Conservation (phyloP, 2,888 invertebrate genomes). For the Calliphora vomitoria region DNA sequence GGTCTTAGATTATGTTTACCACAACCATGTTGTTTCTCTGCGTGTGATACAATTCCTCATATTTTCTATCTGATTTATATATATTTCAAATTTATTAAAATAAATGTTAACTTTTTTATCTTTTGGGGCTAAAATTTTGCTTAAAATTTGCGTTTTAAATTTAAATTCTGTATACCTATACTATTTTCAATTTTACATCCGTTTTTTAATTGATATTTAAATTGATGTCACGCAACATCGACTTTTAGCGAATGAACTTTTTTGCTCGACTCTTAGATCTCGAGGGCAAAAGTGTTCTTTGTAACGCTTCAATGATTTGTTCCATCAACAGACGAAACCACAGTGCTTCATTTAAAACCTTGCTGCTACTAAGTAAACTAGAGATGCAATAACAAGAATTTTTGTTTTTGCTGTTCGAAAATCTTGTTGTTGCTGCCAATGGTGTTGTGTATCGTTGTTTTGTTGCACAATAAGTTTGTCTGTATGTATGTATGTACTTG, state of each 20-base stretch:
- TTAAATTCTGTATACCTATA: too few species aligned
- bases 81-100: too few species aligned
- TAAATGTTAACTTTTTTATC: too few species aligned
- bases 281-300: background rate
- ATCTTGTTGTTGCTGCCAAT: background rate
- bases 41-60: too few species aligned
- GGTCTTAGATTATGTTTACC: too few species aligned
- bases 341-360: constrained; percentile 33
- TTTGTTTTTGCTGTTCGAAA: background rate
- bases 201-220: constrained; percentile 30
- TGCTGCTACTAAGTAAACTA: constrained; percentile 27
- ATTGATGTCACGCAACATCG: constrained; percentile 8
- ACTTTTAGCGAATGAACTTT: background rate
- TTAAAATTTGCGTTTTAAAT: too few species aligned
- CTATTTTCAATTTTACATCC: background rate
- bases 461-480: constrained; percentile 22
- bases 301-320: constrained; percentile 23
- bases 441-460: background rate
- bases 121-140: too few species aligned
- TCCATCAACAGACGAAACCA: constrained; percentile 21
- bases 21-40: too few species aligned
- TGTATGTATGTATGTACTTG: background rate
- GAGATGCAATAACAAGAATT: constrained; percentile 7
- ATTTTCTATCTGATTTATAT: too few species aligned
- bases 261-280: background rate